A percentile compares a stretch with the other conserved stretches of the same genome.
phyloP scores from a whole-genome alignment of 2,797 vertebrate genomes.

The Peromyscus melanophrys region DNA sequence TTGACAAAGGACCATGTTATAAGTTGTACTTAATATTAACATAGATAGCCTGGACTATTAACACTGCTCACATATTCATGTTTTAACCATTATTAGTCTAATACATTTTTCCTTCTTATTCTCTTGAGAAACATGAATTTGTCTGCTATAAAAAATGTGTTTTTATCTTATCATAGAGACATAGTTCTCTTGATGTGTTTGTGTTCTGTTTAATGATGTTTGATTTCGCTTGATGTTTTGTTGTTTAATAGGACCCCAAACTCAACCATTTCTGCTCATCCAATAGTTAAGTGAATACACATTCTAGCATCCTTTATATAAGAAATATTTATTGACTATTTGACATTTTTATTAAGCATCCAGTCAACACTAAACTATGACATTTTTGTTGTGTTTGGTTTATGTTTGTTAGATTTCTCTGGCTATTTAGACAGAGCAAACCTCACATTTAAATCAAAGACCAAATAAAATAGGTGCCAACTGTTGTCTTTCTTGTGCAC shows the following conservation, averaged over 20 bases:
- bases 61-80: neutral
- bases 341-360: conserved; percentile 4
- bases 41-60: neutral
- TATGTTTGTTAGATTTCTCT: neutral
- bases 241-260: neutral
- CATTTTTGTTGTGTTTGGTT: neutral
- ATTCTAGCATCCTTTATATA: neutral
- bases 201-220: neutral
- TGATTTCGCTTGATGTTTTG: neutral
- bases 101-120: neutral
- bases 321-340: neutral
- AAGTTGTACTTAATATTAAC: neutral
- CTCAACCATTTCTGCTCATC: neutral
- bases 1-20: conserved; percentile 34
- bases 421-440: neutral
- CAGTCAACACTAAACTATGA: neutral
- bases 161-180: neutral
- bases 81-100: neutral
- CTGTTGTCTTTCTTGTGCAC: neutral
- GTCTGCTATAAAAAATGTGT: neutral
- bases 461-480: neutral
- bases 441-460: neutral
- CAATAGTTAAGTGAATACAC: neutral
- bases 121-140: neutral
- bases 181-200: neutral